These are phyloP conservation scores for Telmatochromis sp. DNA, from an alignment of 2,113 vertebrate species.

Conservation along the genomic window DNA sequence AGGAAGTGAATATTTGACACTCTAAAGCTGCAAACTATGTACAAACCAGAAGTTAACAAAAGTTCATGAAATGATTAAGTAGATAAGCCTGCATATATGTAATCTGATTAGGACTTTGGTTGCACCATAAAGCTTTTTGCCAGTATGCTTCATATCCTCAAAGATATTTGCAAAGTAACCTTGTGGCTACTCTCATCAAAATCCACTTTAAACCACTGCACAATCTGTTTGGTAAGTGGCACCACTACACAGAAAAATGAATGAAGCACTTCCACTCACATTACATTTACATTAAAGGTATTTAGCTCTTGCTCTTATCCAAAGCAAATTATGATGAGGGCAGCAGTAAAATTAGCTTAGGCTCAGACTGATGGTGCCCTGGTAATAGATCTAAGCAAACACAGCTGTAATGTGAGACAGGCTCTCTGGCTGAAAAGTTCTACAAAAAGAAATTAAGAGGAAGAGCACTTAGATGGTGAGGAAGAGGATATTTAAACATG, in stretches of 20 bases:
- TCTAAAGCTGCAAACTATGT: not conserved
- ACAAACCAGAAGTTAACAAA: not conserved
- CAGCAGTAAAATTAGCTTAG: slow-evolving; percentile 27
- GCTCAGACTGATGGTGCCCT: not conserved
- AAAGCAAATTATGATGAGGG: slow-evolving; percentile 37
- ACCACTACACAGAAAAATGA: not conserved
- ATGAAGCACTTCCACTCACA: slow-evolving; percentile 22
- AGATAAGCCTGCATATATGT: not conserved
- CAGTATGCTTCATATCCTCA: not conserved
- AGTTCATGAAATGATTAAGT: not conserved
- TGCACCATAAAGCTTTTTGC: not conserved
- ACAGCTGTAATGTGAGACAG: not conserved
- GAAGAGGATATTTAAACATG: slow-evolving; percentile 1
- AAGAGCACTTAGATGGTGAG: not conserved
- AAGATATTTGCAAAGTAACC: not conserved
- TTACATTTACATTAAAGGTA: slow-evolving; percentile 36
- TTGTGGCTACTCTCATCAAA: not conserved
- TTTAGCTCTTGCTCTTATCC: slow-evolving; percentile 29
- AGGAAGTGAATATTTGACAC: not conserved
- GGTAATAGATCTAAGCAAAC: slow-evolving; percentile 23
- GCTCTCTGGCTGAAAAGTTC: not conserved
- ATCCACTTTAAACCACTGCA: slow-evolving; percentile 9
- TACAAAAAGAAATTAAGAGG: slow-evolving; percentile 3
- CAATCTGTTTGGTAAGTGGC: not conserved
- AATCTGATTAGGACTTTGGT: not conserved